Evolutionary conservation across 2,113 vertebrate genomes (phyloP), one percentile per base, ranked within the genome.

Genomic region (Pluvianellus socialis): DNA sequence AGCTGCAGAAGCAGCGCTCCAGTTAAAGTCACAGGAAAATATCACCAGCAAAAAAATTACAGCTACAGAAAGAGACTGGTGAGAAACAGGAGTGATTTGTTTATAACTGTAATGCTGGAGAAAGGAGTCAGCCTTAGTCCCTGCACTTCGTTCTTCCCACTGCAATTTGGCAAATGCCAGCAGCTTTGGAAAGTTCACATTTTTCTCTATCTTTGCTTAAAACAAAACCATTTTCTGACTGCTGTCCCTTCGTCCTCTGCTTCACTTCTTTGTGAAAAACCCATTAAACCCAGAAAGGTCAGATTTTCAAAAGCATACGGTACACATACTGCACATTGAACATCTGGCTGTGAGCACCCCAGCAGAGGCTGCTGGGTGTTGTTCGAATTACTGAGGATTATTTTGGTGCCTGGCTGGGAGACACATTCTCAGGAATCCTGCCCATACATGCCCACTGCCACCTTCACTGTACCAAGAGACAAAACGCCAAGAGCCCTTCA

Each of bases 381-480:
- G 32, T 24, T 32, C 65, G 62, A n/a, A 71, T 3, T 45, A 22
- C 59, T 49, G 49, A 66, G 63, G 35, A 22, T 77, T 63, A 10
- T 70, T 50, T 19, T 22, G 61, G 33, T 40, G 16, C 44, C 58
- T 52, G 53, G 21, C 49, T 7, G 20, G 47, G 67, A 58, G 45
- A 10, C 0, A 4, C 56, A 61, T 16, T 23, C 26, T 49, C 28
- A 27, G 12, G 42, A 72, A 14, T 24, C n/a, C n/a, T 72, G 47
- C 42, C 28, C 4, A 0, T 24, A 27, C 1, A 1, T 50, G 28
- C 15, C 28, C 0, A 0, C 50, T 55, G 42, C 22, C 22, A 12
- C 20, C 52, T 66, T 40, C 15, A 3, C 38, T 0, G 1, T 23
- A 23, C 18, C 12, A 8, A 40, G 53, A 35, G 18, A 6, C 14